Conservation (phyloP, 2,797 vertebrate species). For the Hoplostethus mediterraneus region DNA sequence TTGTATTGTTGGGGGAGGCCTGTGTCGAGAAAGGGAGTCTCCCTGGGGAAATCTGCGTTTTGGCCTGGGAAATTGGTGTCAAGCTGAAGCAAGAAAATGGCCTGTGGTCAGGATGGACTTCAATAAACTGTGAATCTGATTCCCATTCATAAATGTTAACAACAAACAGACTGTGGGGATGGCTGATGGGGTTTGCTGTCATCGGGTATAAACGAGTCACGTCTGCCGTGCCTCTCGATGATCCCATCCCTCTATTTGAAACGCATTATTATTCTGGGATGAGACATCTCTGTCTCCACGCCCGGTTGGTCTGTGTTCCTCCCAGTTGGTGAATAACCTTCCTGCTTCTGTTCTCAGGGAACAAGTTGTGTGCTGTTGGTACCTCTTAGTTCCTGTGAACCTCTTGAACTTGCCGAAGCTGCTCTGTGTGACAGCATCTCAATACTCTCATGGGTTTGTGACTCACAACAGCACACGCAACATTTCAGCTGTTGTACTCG, state of each 20-base stretch:
- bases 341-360: no score
- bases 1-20: constrained; percentile 34
- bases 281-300: not conserved
- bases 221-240: not conserved
- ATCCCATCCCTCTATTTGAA: not conserved
- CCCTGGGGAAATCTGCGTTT: constrained; percentile 45
- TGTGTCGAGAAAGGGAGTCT: constrained; percentile 29
- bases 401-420: not conserved
- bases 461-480: constrained; percentile 47
- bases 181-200: not conserved
- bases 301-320: no score
- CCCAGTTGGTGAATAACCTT: no score
- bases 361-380: no score
- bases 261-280: not conserved
- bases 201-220: not conserved
- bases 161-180: not conserved
- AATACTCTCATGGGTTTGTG: constrained; percentile 51
- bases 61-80: constrained; percentile 37
- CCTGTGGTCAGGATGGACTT: constrained; percentile 4
- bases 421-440: constrained; percentile 22
- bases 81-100: constrained; percentile 26
- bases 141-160: constrained; percentile 17
- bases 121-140: not conserved
- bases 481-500: constrained; percentile 43
- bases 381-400: not conserved